These are phyloP conservation scores for Alauda arvensis DNA, from an alignment of 2,797 vertebrate genomes.

Conservation along the genomic window DNA sequence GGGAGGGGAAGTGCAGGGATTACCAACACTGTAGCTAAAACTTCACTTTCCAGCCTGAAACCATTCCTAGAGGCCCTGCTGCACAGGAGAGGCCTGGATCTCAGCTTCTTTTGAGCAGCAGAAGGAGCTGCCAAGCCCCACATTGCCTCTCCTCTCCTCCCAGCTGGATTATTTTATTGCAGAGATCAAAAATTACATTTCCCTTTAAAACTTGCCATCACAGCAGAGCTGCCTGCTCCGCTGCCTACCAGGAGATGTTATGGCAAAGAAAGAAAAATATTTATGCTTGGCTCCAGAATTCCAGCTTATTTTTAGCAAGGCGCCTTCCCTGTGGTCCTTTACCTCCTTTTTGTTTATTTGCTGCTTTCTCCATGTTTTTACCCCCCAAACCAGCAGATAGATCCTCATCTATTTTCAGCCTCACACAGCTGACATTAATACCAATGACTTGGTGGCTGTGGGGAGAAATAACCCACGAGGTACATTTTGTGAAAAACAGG, in stretches of 20 bases:
- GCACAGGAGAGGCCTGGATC: background rate
- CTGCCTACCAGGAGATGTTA: background rate
- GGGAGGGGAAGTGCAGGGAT: background rate
- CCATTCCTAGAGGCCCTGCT: background rate
- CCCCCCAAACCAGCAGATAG: background rate
- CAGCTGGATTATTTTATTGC: background rate
- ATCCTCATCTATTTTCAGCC: background rate
- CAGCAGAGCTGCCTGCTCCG: background rate
- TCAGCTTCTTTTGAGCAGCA: background rate
- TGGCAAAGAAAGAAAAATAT: constrained; percentile 30
- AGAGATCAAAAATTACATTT: background rate
- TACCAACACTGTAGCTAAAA: background rate
- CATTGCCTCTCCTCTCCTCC: background rate
- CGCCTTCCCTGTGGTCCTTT: background rate
- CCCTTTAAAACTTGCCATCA: background rate
- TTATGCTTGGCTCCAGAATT: background rate
- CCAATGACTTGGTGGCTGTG: background rate
- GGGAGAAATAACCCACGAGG: background rate
- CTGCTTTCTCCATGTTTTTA: background rate
- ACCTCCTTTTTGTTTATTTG: background rate
- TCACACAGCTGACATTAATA: accelerated
- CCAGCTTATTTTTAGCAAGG: constrained; percentile 32
- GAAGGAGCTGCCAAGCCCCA: background rate
- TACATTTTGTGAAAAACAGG: background rate
- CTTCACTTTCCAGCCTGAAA: background rate